Evolutionary conservation across 1,140 invertebrate genomes (phyloP), one percentile per base, ranked within the genome.

Genomic region (Formica selysi): DNA sequence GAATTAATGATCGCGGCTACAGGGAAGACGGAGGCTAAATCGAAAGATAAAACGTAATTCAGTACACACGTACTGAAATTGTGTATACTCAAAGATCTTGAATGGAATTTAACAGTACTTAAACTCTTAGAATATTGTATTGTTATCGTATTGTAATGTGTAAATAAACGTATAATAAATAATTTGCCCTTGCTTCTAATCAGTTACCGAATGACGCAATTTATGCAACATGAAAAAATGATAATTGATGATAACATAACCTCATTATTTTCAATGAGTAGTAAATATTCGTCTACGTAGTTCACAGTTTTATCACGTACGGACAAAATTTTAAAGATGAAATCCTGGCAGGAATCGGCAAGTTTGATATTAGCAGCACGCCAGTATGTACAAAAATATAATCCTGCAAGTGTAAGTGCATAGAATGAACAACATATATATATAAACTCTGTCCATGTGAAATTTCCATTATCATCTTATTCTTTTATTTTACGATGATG

Each of bases 1-100:
- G 98, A 98, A 93, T 93, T 99, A n/a, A 97, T 97, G 95, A 93
- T 96, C 90, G 97, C 97, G 68, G 96, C 97, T 4, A 96, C 94
- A 62, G 94, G 93, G 8, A 91, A 61, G 83, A 51, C 6, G 7
- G 32, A 85, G 1, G 61, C 80, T 8, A 19, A 90, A 57, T 26
- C 0, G 16, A 59, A 67, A 5, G 7, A 83, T 2, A 64, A 76
- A 71, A 59, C n/a, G 29, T 61, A 83, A 13, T 19, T 32, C 26
- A 29, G 1, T 3, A 26, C 11, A 3, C 44, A 38, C 11, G 26
- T 32, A 11, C 8, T 5, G 16, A 8, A 19, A 16, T 7, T n/a
- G 10, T 3, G 36, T 16, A 3, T 19, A 51, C 48, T 6, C 16
- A 19, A 51, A 51, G 16, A 51, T 6, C 48, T 16, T 48, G 11